Percentiles rank a stretch among this genome's conserved stretches.
These are phyloP conservation scores for Diuraphis noxia DNA, from an alignment of 1,140 invertebrate genomes.

Conservation along the genomic window DNA sequence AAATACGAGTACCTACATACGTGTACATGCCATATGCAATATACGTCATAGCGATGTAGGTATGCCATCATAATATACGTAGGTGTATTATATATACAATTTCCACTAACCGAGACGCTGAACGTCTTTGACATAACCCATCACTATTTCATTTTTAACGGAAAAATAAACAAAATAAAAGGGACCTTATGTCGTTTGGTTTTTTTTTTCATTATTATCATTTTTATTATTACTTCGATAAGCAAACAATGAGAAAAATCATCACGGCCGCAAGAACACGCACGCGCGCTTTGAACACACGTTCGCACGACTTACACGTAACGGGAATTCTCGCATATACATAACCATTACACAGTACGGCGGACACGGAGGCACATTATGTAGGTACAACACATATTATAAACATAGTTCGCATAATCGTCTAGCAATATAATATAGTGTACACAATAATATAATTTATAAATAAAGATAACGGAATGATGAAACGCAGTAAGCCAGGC, in stretches of 20 bases:
- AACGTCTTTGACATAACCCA: neutral
- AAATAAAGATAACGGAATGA: conserved; percentile 4
- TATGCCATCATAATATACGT: neutral
- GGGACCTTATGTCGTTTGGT: neutral
- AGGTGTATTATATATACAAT: neutral
- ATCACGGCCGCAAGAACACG: neutral
- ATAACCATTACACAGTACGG: neutral
- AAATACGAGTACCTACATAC: neutral
- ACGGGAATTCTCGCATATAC: conserved; percentile 16
- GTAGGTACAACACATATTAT: neutral
- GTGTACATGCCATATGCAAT: neutral
- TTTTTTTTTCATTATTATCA: neutral
- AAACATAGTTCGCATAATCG: neutral
- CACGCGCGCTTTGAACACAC: neutral
- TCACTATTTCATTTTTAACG: neutral
- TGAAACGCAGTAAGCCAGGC: neutral
- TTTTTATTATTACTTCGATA: neutral
- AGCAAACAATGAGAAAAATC: conserved; percentile 32
- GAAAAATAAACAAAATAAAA: conserved; percentile 8
- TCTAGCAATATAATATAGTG: neutral
- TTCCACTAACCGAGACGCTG: neutral
- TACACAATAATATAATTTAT: neutral
- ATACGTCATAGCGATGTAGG: neutral
- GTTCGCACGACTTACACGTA: conserved; percentile 9
- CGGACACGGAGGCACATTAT: neutral